Percentiles rank a stretch among this genome's conserved stretches.
phyloP scores from a whole-genome alignment of 2,888 invertebrate species.

The Paralinhomoeus sp. region DNA sequence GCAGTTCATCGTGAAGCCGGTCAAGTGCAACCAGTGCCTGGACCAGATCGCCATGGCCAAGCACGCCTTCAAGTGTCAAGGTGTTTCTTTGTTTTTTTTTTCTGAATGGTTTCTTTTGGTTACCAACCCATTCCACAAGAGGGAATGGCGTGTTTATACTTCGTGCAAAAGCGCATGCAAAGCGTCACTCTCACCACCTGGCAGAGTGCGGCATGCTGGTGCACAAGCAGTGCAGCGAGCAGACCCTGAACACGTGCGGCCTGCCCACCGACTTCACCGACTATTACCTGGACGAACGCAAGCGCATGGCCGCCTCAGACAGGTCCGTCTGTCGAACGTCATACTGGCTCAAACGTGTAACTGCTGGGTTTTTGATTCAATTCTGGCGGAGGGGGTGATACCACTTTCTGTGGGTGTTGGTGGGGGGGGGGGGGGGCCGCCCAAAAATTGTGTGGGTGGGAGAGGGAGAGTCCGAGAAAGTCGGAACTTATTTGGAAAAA shows the following conservation, averaged over 20 bases:
- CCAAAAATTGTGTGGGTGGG: too few species aligned
- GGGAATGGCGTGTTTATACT: background rate
- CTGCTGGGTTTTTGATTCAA: too few species aligned
- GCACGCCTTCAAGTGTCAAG: conserved; percentile 6
- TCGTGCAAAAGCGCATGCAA: background rate
- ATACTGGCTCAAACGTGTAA: too few species aligned
- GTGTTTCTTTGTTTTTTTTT: too few species aligned
- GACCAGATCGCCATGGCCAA: conserved; percentile 10
- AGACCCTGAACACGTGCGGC: conserved; percentile 12
- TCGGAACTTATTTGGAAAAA: too few species aligned
- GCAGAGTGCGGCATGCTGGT: conserved; percentile 9
- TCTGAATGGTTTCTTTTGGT: too few species aligned
- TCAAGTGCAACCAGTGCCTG: conserved; percentile 9
- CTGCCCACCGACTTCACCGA: conserved; percentile 10
- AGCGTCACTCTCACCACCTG: background rate
- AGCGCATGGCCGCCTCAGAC: background rate
- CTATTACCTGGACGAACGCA: conserved; percentile 7
- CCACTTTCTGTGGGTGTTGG: too few species aligned
- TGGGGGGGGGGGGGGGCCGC: too few species aligned
- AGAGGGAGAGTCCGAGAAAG: too few species aligned
- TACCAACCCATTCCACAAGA: too few species aligned
- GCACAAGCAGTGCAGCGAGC: conserved; percentile 9
- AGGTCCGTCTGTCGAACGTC: too few species aligned
- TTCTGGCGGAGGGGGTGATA: too few species aligned
- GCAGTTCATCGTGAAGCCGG: background rate